phyloP scores from a whole-genome alignment of 2,888 invertebrate species.

The Limnephilus lunatus region DNA sequence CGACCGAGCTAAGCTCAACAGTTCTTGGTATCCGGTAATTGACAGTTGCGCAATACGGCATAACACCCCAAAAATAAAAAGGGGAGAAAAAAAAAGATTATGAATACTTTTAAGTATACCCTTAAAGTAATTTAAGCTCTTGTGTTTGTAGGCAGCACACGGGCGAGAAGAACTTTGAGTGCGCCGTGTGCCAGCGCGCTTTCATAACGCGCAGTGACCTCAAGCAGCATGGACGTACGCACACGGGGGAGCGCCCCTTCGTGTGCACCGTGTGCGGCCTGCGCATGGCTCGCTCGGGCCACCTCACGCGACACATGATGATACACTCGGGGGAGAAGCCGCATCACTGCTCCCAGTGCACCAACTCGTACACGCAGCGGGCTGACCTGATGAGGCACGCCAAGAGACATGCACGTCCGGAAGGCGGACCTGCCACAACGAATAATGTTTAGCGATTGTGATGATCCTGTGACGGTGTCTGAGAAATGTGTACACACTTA shows the following conservation, averaged over 20 bases:
- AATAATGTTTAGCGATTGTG: neutral
- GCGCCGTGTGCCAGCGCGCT: conserved; percentile 72
- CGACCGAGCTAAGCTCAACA: too few relatives aligned
- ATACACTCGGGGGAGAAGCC: conserved; percentile 67
- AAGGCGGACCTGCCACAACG: neutral
- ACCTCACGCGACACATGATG: conserved; percentile 73
- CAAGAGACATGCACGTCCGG: conserved; percentile 67
- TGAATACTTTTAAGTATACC: too few relatives aligned
- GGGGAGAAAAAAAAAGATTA: too few relatives aligned
- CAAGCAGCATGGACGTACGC: conserved; percentile 73
- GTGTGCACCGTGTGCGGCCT: conserved; percentile 73
- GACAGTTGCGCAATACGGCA: too few relatives aligned
- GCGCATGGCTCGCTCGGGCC: conserved; percentile 72
- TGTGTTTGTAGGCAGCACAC: conserved; percentile 72
- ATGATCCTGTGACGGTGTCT: too few relatives aligned
- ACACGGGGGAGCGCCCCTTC: conserved; percentile 73
- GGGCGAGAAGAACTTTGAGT: conserved; percentile 75
- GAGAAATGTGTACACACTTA: too few relatives aligned
- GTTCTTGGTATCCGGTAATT: too few relatives aligned
- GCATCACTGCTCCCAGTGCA: conserved; percentile 69
- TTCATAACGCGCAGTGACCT: conserved; percentile 75
- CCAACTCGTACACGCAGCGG: conserved; percentile 69
- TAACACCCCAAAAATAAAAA: too few relatives aligned
- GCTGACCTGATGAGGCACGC: conserved; percentile 70
- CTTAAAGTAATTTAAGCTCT: neutral